Base-by-base conservation (phyloP, 2,888 invertebrate species). In the Physocephala rufipes region DNA sequence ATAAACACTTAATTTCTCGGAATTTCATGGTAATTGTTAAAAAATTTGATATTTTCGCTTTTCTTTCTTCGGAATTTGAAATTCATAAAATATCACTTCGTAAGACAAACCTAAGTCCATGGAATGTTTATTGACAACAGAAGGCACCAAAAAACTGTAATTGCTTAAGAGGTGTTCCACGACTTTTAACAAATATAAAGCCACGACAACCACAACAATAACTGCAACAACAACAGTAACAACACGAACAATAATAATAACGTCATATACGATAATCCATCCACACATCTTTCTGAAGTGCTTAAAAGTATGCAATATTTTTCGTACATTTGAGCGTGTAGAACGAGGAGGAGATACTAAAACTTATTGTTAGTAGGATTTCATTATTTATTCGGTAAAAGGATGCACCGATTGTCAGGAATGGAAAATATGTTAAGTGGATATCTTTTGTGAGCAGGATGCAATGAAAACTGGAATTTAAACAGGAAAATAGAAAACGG, bases 381-480 rank as follows among this genome's bases (percentile, higher is more conserved):
- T 24, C 58, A 58, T 58, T 58, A 12, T 16, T 28, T 28, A 9
- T 36, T 36, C 36, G 36, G 36, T 1, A 12, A 61, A 30, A 13
- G 51, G 47, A 65, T 65, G n/a, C 47, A 24, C 26, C 47, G 26
- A 47, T 45, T n/a, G 47, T 68, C 67, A 68, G 21, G 28, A 21
- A 68, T 68, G 58, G 47, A 30, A 68, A 61, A 61, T 68, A 68
- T 68, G 67, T 61, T 68, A 61, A 68, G 61, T 61, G 67, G 28
- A 26, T 59, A 49, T 47, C 67, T 26, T 36, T 36, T 9, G 36
- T 36, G 36, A 36, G 36, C 36, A 36, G 36, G 36, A 36, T 36
- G 36, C 36, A 9, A 36, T 4, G 9, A 36, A 36, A 36, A 36
- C 4, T 9, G 36, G 36, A 36, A 36, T 36, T 36, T 36, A 36